Evolutionary conservation across 1,140 invertebrate genomes (phyloP), one percentile per base, ranked within the genome.

Genomic region (Drosophila cardini): DNA sequence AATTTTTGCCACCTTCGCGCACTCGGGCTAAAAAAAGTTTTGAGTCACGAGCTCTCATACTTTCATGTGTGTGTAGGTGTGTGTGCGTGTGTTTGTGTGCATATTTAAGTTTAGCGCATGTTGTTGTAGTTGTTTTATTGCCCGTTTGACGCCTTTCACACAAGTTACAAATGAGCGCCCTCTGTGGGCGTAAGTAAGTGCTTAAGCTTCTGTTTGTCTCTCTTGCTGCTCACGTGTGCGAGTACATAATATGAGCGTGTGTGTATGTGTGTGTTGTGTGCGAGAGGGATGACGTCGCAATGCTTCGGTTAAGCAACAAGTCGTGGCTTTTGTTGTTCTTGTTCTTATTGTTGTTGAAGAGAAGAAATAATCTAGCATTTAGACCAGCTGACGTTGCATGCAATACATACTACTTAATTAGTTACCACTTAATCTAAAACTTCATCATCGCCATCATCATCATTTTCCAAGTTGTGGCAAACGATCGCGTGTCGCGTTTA

Each of bases 361-460:
- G 38, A 36, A 13, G 45, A 36, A 34, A 30, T 43, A n/a, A 53
- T 30, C 30, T 42, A 34, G 46, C 48, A 53, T 45, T 74, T 79
- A 83, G 57, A 65, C 68, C 67, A 63, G 57, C 36, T 43, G 36
- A 15, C 21, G 42, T 38, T 55, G 62, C 57, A 63, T 70, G 72
- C 62, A 67, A 61, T 58, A 43, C 36, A n/a, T 43, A 53, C 50
- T 67, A 65, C 82, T 73, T 86, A 86, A 87, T 87, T 80, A 86
- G 69, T 68, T 80, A 71, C 76, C 68, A 78, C 76, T 82, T 83
- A 87, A 86, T 86, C 78, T 64, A 63, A 68, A 69, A 53, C 61
- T 38, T 81, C 61, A 72, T 77, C 70, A 69, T 26, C 21, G 21
- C 58, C 40, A 67, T 67, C 40, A 67, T 71, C 42, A 46, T 55